These are phyloP conservation scores for Scaptomyza caliginosa DNA, from an alignment of 2,888 invertebrate genomes.

Conservation along the genomic window DNA sequence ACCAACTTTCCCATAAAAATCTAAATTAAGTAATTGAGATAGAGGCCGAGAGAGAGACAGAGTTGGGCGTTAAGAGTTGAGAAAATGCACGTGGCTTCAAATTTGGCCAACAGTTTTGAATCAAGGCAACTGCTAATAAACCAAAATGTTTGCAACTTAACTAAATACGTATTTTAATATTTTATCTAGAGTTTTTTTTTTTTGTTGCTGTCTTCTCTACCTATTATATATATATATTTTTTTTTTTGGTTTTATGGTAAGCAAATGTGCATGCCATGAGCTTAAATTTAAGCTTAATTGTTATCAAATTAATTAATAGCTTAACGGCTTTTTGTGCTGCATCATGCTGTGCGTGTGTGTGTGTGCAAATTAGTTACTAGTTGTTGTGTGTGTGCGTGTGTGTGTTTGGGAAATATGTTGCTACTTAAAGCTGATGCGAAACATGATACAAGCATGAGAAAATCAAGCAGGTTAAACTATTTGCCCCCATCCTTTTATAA, in stretches of 20 bases:
- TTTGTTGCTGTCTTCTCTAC: too few relatives aligned
- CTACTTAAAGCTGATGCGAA: background rate
- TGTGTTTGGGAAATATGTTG: background rate
- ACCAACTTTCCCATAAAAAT: constrained; percentile 1
- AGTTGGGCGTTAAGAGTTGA: background rate
- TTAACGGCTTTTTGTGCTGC: constrained; percentile 19
- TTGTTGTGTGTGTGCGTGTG: background rate
- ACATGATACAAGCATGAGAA: background rate
- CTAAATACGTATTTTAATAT: constrained; percentile 72
- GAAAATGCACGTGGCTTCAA: constrained; percentile 37
- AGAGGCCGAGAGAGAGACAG: background rate
- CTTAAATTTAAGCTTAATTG: constrained; percentile 51
- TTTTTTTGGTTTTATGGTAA: constrained; percentile 4
- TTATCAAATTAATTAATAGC: constrained; percentile 48
- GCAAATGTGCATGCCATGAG: constrained; percentile 20
- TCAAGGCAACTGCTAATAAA: constrained; percentile 65
- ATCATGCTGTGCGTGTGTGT: background rate
- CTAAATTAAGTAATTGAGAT: background rate
- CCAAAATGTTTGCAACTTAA: constrained; percentile 69
- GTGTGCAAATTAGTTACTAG: too few relatives aligned
- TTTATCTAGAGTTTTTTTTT: constrained; percentile 13
- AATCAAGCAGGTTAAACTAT: background rate
- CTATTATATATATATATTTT: too few relatives aligned
- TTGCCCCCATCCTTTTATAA: background rate
- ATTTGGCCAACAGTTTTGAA: constrained; percentile 35